Evolutionary conservation across 1,140 invertebrate genomes (phyloP), one percentile per base, ranked within the genome.

Genomic region (Apis cerana): DNA sequence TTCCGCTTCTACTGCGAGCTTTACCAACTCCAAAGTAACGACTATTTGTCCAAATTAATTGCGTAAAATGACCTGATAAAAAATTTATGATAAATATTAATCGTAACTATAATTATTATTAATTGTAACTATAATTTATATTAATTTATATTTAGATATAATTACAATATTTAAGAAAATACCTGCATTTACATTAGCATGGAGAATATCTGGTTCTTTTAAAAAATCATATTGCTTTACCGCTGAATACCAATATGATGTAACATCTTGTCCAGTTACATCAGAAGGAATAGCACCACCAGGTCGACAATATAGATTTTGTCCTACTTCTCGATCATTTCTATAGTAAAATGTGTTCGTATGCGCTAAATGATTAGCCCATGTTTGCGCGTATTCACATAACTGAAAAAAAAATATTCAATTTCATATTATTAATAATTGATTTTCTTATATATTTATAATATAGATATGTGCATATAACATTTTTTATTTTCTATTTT

Each of bases 241-340:
- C 48, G 97, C 97, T 68, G 96, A 96, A 89, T 98, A 98, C 97
- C 97, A 98, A 86, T 97, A 97, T n/a, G 97, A 96, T 11, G 97
- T 96, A 8, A 97, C 97, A 93, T 97, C 97, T 94, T 97, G 96
- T 13, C 97, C 97, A 82, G 96, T 96, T 67, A 97, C 95, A 84
- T 97, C 96, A 62, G 94, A 95, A 61, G 96, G 95, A 33, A 96
- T 90, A 8, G 94, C 94, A 88, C 95, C 96, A n/a, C 96, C 95
- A 7, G 96, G 95, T 65, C 96, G 94, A 91, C 96, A 97, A 90
- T 97, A 97, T 21, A 97, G 94, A 93, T 97, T 97, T 91, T 97
- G 96, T 23, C 97, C 97, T 19, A 97, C 95, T 80, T 96, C 96
- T 80, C 96, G 95, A 89, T 97, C 96, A 88, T 96, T 96, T 86